These are phyloP conservation scores for Sardina pilchardus DNA, from an alignment of 2,113 vertebrate species.

Conservation along the genomic window DNA sequence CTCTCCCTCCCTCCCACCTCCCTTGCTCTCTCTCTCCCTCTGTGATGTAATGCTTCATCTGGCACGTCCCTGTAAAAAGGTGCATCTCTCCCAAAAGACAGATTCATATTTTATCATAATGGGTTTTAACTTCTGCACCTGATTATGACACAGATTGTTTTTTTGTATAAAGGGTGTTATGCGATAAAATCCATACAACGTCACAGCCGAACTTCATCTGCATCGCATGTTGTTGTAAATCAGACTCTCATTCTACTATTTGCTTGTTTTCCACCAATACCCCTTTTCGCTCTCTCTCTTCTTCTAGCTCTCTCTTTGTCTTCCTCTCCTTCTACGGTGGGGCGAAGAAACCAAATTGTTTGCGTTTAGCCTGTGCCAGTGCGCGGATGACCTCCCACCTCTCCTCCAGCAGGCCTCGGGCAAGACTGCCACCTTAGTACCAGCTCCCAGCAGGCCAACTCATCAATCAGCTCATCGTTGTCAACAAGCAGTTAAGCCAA, in stretches of 20 bases:
- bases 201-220: background rate
- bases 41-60: constrained; percentile 19
- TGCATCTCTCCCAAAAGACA: constrained; percentile 1
- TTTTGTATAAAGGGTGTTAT: background rate
- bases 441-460: background rate
- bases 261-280: background rate
- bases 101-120: background rate
- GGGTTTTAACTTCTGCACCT: background rate
- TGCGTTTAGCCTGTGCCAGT: background rate
- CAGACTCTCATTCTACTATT: background rate
- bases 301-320: background rate
- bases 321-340: background rate
- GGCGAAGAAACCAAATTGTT: background rate
- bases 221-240: background rate
- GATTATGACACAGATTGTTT: background rate
- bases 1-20: background rate
- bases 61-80: constrained; percentile 27
- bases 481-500: constrained; percentile 11
- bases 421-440: background rate
- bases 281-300: background rate
- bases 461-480: constrained; percentile 8
- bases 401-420: background rate
- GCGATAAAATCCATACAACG: background rate
- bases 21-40: background rate
- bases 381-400: background rate